Evolutionary conservation across 2,888 invertebrate genomes (phyloP).

Genomic region (Muschampia plurimacula): DNA sequence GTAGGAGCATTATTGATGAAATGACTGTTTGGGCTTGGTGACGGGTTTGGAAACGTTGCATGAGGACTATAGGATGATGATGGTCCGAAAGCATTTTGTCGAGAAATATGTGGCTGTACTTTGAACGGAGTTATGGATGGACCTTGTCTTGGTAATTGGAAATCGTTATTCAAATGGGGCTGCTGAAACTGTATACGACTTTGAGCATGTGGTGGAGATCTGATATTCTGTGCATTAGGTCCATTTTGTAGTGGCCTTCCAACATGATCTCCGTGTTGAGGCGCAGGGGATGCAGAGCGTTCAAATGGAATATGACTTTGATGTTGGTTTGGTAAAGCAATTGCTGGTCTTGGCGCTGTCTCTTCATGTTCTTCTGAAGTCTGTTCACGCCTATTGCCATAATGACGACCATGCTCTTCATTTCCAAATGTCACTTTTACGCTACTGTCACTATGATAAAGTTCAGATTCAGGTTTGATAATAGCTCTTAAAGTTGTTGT

Average conservation of each 20-base stretch:
- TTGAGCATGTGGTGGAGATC: constrained; percentile 70
- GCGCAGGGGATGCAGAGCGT: constrained; percentile 63
- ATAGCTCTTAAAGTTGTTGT: constrained; percentile 93
- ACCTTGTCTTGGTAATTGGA: constrained; percentile 76
- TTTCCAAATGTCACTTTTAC: constrained; percentile 93
- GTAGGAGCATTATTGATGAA: constrained; percentile 64
- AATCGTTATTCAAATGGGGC: constrained; percentile 71
- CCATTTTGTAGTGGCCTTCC: constrained; percentile 53
- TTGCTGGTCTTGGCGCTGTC: constrained; percentile 88
- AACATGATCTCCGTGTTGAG: constrained; percentile 55
- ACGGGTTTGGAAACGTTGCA: constrained; percentile 63
- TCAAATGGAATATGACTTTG: constrained; percentile 62
- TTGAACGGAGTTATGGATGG: constrained; percentile 74
- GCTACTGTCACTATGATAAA: constrained; percentile 92
- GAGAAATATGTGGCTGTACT: constrained; percentile 60
- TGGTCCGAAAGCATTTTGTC: constrained; percentile 69
- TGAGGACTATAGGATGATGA: constrained; percentile 62
- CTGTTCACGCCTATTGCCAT: constrained; percentile 70
- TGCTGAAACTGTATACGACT: constrained; percentile 80
- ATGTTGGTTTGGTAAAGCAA: constrained; percentile 80
- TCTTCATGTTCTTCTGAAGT: constrained; percentile 82
- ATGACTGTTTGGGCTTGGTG: constrained; percentile 61
- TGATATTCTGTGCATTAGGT: constrained; percentile 59
- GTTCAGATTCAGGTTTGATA: constrained; percentile 94
- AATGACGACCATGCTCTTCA: constrained; percentile 83